phyloP scores from a whole-genome alignment of 2,888 invertebrate species.

The Drosophila birchii region DNA sequence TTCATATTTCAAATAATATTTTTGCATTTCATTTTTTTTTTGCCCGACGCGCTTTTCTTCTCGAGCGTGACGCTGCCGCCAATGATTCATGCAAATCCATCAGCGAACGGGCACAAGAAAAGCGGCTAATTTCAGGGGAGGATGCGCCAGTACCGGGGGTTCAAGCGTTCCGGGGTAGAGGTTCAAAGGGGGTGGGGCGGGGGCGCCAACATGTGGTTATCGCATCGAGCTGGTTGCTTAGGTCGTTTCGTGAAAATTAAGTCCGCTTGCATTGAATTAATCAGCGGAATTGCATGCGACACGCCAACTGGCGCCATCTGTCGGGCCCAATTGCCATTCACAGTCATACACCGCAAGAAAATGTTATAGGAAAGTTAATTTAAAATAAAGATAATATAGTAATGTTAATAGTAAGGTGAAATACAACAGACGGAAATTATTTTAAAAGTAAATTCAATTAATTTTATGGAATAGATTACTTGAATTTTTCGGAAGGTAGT shows the following conservation, averaged over 20 bases:
- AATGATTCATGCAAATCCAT: conserved; percentile 82
- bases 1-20: conserved; percentile 67
- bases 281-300: conserved; percentile 77
- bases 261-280: conserved; percentile 76
- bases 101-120: conserved; percentile 50
- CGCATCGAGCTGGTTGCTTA: conserved; percentile 45
- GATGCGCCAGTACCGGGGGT: conserved; percentile 7
- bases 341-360: background rate
- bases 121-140: conserved; percentile 22
- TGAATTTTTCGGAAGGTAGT: background rate
- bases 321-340: conserved; percentile 49
- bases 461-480: background rate
- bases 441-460: background rate
- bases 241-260: conserved; percentile 44
- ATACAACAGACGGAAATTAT: no score
- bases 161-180: background rate
- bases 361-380: background rate
- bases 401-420: background rate
- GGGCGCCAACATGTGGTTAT: conserved; percentile 72
- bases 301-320: conserved; percentile 78
- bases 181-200: conserved; percentile 9
- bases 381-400: background rate
- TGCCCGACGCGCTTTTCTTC: conserved; percentile 64
- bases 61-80: conserved; percentile 78
- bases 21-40: conserved; percentile 37